A percentile compares a stretch with the other conserved stretches of the same genome.
phyloP scores from a whole-genome alignment of 2,113 vertebrate genomes.

The Solenodon paradoxus region DNA sequence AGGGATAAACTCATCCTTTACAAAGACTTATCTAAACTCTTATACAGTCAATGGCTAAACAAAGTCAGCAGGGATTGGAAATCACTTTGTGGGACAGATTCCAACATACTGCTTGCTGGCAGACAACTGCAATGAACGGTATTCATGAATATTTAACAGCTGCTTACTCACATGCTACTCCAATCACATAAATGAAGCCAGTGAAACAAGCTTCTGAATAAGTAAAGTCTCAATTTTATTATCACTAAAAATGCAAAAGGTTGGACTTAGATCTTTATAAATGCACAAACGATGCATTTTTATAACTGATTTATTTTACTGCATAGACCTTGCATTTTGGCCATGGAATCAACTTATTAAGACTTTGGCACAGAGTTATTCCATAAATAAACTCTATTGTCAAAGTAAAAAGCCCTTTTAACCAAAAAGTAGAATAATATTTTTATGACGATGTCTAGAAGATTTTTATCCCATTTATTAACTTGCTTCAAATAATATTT shows the following conservation, averaged over 20 bases:
- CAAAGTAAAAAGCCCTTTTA: neutral
- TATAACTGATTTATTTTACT: neutral
- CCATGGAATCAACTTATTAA: neutral
- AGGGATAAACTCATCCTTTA: neutral
- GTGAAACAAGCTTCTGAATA: neutral
- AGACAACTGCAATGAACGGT: neutral
- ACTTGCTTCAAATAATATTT: neutral
- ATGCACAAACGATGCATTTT: neutral
- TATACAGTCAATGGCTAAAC: neutral
- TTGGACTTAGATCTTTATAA: neutral
- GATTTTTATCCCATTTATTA: neutral
- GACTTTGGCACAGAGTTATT: neutral
- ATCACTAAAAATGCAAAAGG: neutral
- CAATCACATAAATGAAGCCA: neutral
- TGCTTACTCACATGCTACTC: neutral
- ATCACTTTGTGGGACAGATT: neutral
- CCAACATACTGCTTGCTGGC: accelerated
- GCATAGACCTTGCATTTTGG: neutral
- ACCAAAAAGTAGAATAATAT: neutral
- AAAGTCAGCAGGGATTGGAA: neutral
- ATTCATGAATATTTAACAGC: neutral
- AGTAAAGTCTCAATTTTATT: neutral
- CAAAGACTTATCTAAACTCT: conserved; percentile 29
- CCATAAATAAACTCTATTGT: neutral
- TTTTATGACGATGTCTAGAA: neutral